Base-by-base conservation (phyloP, 2,888 invertebrate genomes). In the Pseudoips prasinana region DNA sequence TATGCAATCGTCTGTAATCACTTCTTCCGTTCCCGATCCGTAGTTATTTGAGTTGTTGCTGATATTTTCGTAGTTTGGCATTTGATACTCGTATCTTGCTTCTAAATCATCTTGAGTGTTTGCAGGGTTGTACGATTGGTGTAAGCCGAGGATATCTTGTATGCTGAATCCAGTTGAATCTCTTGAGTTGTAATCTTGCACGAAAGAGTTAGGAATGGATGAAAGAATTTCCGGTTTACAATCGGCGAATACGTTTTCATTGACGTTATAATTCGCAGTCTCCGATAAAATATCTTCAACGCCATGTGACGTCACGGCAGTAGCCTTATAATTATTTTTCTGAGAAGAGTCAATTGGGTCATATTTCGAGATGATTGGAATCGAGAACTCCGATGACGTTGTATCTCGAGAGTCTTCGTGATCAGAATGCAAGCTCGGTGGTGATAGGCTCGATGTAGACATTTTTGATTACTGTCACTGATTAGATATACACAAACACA, bases 121-220 rank as follows among this genome's bases (percentile, higher is more conserved):
- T 1, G 46, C 33, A 11, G 66, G 43, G 33, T 63, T 73, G 32
- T 83, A 88, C 0, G 80, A 56, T 37, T 88, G 88, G 11, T 85
- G 76, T 1, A 89, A 51, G 3, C 89, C 89, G 11, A 89, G 77
- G 25, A 89, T 89, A 26, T 89, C 89, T 28, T 89, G 89, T 31
- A 89, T 89, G 36, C 83, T 89, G 48, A 89, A 89, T 22, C 85
- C 82, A 1, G 77, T 80, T 0, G 89, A 88, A 46, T 89, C 89
- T 54, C 87, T 77, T 1, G 89, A 89, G 41, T 88, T 89, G 32
- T 84, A 88, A 46, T 89, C 89, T 60, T 85, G 88, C 1, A 67
- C 70, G 34, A 79, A 82, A 3, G 77, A 56, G 45, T 71, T 73
- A 17, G 77, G 69, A 36, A 81, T 58, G 1, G 76, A 56, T n/a